Evolutionary conservation across 2,888 invertebrate species (phyloP).

Genomic region (Dexiosoma caninum): DNA sequence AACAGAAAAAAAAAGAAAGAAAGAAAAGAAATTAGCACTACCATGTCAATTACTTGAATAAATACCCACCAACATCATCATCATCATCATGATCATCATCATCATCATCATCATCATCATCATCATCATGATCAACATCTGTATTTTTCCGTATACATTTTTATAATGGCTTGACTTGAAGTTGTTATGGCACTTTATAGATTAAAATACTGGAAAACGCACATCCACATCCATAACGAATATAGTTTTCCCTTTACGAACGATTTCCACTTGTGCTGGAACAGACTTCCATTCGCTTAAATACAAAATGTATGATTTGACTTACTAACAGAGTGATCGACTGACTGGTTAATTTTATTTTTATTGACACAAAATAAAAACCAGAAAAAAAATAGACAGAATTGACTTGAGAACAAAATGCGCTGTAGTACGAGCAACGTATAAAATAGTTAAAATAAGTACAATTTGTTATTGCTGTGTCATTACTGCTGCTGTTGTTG

Average conservation of each 20-base stretch:
- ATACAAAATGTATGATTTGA: constrained; percentile 9
- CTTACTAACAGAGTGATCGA: constrained; percentile 56
- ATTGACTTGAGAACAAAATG: constrained; percentile 26
- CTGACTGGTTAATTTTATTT: constrained; percentile 58
- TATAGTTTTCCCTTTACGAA: neutral
- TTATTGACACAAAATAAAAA: constrained; percentile 31
- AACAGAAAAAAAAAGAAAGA: neutral
- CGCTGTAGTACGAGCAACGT: constrained; percentile 29
- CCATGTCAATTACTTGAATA: constrained; percentile 40
- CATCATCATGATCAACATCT: neutral
- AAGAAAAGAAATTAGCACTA: constrained; percentile 16
- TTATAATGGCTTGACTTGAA: constrained; percentile 30
- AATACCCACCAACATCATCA: constrained; percentile 17
- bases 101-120: neutral
- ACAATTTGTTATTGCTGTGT: constrained; percentile 37
- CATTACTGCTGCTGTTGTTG: neutral
- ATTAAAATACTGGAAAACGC: neutral
- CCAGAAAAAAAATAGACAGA: neutral
- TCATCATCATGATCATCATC: neutral
- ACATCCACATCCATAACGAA: neutral
- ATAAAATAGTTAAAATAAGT: constrained; percentile 37
- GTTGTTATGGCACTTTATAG: constrained; percentile 17
- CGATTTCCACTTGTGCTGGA: neutral
- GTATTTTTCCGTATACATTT: constrained; percentile 19
- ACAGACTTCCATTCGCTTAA: constrained; percentile 7